Percentiles rank a stretch among this genome's conserved stretches.
Evolutionary conservation across 2,797 vertebrate genomes (phyloP).

Genomic region (Poecilia velifera): DNA sequence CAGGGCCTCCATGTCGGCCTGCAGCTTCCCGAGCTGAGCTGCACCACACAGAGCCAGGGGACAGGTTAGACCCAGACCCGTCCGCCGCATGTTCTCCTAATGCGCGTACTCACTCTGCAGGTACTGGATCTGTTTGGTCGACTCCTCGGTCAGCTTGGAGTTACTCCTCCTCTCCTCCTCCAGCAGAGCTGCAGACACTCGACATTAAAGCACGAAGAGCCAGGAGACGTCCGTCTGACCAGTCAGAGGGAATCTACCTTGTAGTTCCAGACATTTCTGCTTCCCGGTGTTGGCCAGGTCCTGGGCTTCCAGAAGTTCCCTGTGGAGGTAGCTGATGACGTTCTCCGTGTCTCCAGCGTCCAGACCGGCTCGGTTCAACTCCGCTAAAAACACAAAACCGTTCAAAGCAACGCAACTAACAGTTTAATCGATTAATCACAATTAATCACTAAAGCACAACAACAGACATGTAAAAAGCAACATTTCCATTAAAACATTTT

Average conservation of each 20-base stretch:
- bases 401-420: too few species aligned
- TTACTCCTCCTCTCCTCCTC: conserved; percentile 94
- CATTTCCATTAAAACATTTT: neutral
- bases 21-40: conserved; percentile 91
- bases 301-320: conserved; percentile 94
- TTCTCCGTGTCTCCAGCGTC: conserved; percentile 90
- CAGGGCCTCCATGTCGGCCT: conserved; percentile 91
- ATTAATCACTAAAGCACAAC: too few species aligned
- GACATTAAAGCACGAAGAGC: neutral
- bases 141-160: conserved; percentile 90
- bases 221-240: neutral
- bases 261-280: conserved; percentile 95
- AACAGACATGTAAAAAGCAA: too few species aligned
- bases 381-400: conserved; percentile 75
- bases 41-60: conserved; percentile 33
- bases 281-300: conserved; percentile 95
- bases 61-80: neutral
- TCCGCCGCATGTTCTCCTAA: neutral
- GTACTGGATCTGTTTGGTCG: conserved; percentile 94
- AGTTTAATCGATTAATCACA: too few species aligned
- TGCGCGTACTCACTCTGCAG: conserved; percentile 88
- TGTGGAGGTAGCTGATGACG: conserved; percentile 93
- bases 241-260: conserved; percentile 81
- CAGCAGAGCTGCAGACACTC: conserved; percentile 83
- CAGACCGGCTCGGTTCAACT: conserved; percentile 88